Evolutionary conservation across 2,888 invertebrate genomes (phyloP).

Genomic region (Tenthredo amoena): DNA sequence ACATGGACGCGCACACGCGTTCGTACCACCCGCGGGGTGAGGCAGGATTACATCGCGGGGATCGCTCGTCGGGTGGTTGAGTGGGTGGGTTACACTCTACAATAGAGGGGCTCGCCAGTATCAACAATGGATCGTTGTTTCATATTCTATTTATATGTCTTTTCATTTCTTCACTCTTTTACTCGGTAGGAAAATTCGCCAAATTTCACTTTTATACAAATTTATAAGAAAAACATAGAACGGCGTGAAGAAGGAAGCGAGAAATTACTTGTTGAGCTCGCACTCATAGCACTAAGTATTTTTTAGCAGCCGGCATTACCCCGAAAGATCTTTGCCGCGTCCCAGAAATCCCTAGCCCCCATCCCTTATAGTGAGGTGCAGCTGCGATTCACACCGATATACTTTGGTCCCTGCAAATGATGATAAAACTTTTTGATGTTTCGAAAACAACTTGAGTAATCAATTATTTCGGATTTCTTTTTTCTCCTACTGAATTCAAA

Average conservation of each 20-base stretch:
- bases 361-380: neutral
- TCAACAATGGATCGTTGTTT: conserved; percentile 66
- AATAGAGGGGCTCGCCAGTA: conserved; percentile 57
- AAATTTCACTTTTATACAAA: neutral
- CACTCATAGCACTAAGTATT: neutral
- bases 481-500: neutral
- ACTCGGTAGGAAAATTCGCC: neutral
- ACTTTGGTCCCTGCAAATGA: neutral
- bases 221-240: neutral
- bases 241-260: neutral
- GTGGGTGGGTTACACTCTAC: conserved; percentile 50
- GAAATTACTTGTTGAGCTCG: neutral
- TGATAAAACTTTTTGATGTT: neutral
- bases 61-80: conserved; percentile 48
- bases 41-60: conserved; percentile 64
- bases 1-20: conserved; percentile 56
- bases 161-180: conserved; percentile 35
- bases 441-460: neutral
- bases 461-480: neutral
- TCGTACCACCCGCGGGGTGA: conserved; percentile 55
- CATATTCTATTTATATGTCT: conserved; percentile 64
- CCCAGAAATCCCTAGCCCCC: neutral
- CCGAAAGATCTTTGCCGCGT: too few relatives aligned
- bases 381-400: neutral
- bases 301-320: neutral